phyloP scores from a whole-genome alignment of 2,888 invertebrate genomes.

The Acronicta psi region DNA sequence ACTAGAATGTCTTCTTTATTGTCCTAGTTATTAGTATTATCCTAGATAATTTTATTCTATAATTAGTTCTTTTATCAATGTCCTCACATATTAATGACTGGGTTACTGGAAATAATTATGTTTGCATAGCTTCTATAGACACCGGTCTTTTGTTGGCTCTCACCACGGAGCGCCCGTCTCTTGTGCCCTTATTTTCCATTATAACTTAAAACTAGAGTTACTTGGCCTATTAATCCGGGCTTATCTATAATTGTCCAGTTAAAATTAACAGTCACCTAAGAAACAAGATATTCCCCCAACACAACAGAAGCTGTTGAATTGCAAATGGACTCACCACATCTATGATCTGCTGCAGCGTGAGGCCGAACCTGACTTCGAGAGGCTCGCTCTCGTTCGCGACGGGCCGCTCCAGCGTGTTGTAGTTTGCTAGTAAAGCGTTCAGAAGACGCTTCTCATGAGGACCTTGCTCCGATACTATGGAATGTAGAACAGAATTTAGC shows the following conservation, averaged over 20 bases:
- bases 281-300: constrained; percentile 41
- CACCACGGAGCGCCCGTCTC: too few relatives aligned
- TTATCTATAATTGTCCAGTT: neutral
- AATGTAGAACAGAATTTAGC: constrained; percentile 42
- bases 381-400: constrained; percentile 97
- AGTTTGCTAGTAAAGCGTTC: constrained; percentile 94
- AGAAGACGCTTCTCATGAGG: constrained; percentile 96
- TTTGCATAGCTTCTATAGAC: too few relatives aligned
- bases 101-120: too few relatives aligned
- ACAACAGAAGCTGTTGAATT: constrained; percentile 29
- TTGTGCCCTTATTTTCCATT: too few relatives aligned
- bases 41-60: too few relatives aligned
- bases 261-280: neutral
- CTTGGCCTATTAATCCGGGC: too few relatives aligned
- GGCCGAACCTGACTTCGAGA: constrained; percentile 96
- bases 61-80: too few relatives aligned
- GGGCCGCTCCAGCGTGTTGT: constrained; percentile 96
- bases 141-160: too few relatives aligned
- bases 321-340: constrained; percentile 94
- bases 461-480: constrained; percentile 95
- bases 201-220: too few relatives aligned
- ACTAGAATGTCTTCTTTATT: too few relatives aligned
- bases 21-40: too few relatives aligned
- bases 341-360: constrained; percentile 97
- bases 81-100: too few relatives aligned